Percentiles rank a stretch among this genome's conserved stretches.
These are phyloP conservation scores for Acromyrmex heyeri DNA, from an alignment of 1,140 invertebrate genomes.

Conservation along the genomic window DNA sequence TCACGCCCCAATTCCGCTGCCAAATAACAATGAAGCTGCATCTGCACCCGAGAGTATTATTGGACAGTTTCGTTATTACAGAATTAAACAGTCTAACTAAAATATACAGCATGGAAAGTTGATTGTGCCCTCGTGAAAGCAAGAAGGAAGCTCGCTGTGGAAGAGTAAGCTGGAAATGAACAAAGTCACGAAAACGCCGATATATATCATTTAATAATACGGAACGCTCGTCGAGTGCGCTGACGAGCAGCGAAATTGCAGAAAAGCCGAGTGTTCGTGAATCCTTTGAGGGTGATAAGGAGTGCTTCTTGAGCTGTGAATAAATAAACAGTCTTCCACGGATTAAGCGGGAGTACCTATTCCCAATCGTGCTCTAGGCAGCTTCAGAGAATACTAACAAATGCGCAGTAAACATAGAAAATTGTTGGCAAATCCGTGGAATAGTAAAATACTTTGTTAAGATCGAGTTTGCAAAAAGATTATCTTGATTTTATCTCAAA, in stretches of 20 bases:
- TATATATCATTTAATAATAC: conserved; percentile 63
- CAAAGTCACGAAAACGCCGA: background rate
- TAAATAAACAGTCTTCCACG: conserved; percentile 77
- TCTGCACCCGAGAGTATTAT: conserved; percentile 24
- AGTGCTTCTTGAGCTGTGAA: conserved; percentile 71
- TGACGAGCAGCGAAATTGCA: conserved; percentile 64
- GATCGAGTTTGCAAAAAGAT: conserved; percentile 32
- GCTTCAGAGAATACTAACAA: conserved; percentile 67
- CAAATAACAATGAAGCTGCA: background rate
- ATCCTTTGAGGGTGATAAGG: conserved; percentile 73
- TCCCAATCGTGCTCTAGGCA: conserved; percentile 52
- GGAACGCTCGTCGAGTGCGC: conserved; percentile 23
- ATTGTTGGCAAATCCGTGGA: conserved; percentile 68
- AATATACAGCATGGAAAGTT: conserved; percentile 34
- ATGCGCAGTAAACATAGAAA: conserved; percentile 72
- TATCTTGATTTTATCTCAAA: background rate
- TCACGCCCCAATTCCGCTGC: background rate
- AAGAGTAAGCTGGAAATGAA: background rate
- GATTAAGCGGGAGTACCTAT: conserved; percentile 72
- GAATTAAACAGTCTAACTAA: conserved; percentile 11
- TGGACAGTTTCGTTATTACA: conserved; percentile 36
- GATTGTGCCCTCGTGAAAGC: conserved; percentile 33
- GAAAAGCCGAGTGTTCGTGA: conserved; percentile 63
- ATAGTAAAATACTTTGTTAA: conserved; percentile 27
- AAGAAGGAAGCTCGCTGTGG: background rate